A percentile compares a stretch with the other conserved stretches of the same genome.
phyloP scores from a whole-genome alignment of 37 sponge, comb jelly and placozoan genomes.

The Crambe crambe region DNA sequence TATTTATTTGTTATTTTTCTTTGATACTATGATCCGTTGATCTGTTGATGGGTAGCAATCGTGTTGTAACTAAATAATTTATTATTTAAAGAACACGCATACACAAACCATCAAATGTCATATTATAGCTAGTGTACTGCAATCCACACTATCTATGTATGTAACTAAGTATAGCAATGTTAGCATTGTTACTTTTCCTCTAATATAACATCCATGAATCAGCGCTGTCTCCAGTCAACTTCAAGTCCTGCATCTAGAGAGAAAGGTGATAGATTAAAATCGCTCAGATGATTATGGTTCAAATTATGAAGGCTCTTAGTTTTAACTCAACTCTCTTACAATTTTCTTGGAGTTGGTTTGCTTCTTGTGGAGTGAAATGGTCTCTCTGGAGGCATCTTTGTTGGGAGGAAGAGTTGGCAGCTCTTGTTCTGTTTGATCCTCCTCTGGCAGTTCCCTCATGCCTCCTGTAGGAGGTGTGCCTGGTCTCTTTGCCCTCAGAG shows the following conservation, averaged over 20 bases:
- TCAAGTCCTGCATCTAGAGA: conserved; percentile 35
- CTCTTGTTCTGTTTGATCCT: conserved; percentile 22
- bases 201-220: conserved; percentile 73
- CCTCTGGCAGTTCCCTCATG: conserved; percentile 11
- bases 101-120: no score
- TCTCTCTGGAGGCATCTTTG: conserved; percentile 23
- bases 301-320: no score
- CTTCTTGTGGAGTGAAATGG: conserved; percentile 15
- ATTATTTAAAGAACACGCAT: no score
- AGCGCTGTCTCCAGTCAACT: conserved; percentile 54
- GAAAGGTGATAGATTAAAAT: neutral
- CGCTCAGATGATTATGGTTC: neutral
- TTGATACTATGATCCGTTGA: no score
- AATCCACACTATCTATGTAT: neutral
- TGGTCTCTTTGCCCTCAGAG: neutral
- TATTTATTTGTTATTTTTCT: no score
- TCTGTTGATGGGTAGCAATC: no score
- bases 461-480: neutral
- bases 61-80: no score
- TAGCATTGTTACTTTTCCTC: neutral
- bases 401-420: conserved; percentile 26
- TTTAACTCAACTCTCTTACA: no score
- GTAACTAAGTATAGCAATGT: neutral
- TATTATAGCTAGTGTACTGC: neutral
- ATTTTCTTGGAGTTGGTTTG: conserved; percentile 2